Evolutionary conservation across 2,797 vertebrate species (phyloP).

Genomic region (Macrochelys suwanniensis): DNA sequence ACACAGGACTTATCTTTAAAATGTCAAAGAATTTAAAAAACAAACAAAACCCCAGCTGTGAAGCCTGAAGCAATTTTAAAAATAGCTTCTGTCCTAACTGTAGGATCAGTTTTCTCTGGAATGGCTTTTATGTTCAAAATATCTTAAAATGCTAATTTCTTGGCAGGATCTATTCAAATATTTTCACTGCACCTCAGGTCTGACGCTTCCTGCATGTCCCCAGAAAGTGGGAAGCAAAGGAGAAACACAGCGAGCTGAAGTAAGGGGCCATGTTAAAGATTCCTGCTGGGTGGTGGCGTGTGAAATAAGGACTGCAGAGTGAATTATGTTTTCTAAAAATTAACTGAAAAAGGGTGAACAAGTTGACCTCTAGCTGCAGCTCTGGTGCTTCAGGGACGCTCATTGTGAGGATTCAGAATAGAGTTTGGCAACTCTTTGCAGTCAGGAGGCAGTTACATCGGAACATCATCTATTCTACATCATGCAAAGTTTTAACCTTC

Average conservation of each 20-base stretch:
- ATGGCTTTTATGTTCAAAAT: constrained; percentile 72
- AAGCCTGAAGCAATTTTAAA: constrained; percentile 63
- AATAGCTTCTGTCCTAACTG: constrained; percentile 61
- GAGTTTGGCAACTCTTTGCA: neutral
- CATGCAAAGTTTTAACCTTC: neutral
- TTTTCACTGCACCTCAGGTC: constrained; percentile 67
- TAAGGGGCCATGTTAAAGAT: neutral
- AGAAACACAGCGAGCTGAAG: neutral
- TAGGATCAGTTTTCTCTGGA: constrained; percentile 52
- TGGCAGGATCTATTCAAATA: constrained; percentile 69
- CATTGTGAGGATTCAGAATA: constrained; percentile 4
- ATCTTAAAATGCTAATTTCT: constrained; percentile 72
- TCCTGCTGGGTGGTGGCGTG: neutral
- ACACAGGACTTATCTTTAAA: constrained; percentile 46
- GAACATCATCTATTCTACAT: neutral
- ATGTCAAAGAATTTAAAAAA: constrained; percentile 55
- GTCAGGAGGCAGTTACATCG: neutral
- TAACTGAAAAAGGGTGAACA: neutral
- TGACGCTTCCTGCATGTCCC: constrained; percentile 55
- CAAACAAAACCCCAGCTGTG: constrained; percentile 66
- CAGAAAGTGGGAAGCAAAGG: constrained; percentile 27
- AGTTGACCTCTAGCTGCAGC: neutral
- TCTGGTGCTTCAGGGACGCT: neutral
- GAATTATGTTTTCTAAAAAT: constrained; percentile 2
- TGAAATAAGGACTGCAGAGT: neutral